phyloP scores from a whole-genome alignment of 2,888 invertebrate species.

The Drosophila anceps region DNA sequence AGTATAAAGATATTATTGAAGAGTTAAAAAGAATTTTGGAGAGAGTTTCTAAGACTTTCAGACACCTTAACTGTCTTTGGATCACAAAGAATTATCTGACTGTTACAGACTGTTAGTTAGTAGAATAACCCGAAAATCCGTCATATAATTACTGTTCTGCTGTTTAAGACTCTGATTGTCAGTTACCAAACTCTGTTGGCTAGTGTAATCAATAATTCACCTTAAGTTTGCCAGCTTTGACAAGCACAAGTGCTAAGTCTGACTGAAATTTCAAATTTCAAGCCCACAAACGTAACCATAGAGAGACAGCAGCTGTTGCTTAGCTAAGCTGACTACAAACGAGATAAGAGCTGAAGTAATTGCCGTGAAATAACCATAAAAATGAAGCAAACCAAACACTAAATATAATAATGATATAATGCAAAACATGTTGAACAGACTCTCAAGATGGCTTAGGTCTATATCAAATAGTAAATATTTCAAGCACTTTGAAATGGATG shows the following conservation, averaged over 20 bases:
- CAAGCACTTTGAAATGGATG: not conserved
- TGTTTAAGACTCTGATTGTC: not conserved
- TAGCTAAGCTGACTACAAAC: constrained; percentile 11
- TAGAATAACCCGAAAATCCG: no score
- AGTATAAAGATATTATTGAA: no score
- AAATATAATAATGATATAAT: constrained; percentile 8
- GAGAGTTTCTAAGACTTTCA: no score
- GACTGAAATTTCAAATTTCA: not conserved
- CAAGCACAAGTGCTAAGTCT: not conserved
- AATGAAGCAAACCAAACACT: not conserved
- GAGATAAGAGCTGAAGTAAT: constrained; percentile 6
- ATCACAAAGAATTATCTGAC: no score
- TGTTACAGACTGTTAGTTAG: no score
- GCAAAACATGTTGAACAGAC: not conserved
- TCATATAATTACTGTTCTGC: no score
- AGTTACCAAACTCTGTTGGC: not conserved
- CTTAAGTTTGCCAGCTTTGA: not conserved
- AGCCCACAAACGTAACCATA: constrained; percentile 7
- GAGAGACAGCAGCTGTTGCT: constrained; percentile 7
- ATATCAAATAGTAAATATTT: not conserved
- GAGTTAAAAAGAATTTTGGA: no score
- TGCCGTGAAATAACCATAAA: constrained; percentile 6
- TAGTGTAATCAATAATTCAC: not conserved
- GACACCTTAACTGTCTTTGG: no score
- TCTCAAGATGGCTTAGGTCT: not conserved